Conservation (phyloP, 92 coral and sea anemone species). For the Umimayanthus kanabou region DNA sequence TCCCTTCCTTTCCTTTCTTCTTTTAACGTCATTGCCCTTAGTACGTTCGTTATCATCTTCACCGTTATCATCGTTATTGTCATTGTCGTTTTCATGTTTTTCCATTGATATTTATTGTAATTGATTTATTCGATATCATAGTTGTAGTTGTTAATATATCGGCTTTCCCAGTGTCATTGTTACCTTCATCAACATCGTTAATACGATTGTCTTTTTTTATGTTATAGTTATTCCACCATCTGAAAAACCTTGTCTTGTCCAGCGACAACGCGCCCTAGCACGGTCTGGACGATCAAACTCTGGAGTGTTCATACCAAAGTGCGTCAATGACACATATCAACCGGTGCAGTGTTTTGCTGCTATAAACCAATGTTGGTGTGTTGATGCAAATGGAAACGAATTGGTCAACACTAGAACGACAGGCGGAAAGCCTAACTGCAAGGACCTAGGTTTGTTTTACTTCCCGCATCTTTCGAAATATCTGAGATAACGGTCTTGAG, state of each 20-base stretch:
- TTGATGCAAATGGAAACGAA: conserved; percentile 76
- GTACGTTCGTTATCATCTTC: too few species aligned
- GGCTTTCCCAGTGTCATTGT: too few species aligned
- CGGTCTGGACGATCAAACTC: conserved; percentile 39
- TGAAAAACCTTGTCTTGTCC: conserved; percentile 59
- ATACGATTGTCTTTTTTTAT: not conserved
- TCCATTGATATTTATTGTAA: too few species aligned
- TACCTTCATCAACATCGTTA: not conserved
- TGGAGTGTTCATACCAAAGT: conserved; percentile 70
- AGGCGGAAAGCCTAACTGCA: conserved; percentile 68
- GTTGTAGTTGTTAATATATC: too few species aligned
- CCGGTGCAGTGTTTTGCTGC: conserved; percentile 74
- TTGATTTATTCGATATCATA: too few species aligned
- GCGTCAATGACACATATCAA: conserved; percentile 61
- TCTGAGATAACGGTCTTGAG: too few species aligned
- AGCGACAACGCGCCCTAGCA: conserved; percentile 66
- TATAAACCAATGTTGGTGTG: conserved; percentile 88
- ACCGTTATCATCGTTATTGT: too few species aligned
- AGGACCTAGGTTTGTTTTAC: conserved; percentile 19
- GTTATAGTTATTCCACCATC: not conserved
- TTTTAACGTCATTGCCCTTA: too few species aligned
- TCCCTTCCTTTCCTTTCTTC: too few species aligned
- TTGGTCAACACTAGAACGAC: conserved; percentile 62
- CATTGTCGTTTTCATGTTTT: too few species aligned
- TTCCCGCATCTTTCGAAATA: not conserved